Conservation (phyloP, 2,888 invertebrate species). For the Tholera decimalis region DNA sequence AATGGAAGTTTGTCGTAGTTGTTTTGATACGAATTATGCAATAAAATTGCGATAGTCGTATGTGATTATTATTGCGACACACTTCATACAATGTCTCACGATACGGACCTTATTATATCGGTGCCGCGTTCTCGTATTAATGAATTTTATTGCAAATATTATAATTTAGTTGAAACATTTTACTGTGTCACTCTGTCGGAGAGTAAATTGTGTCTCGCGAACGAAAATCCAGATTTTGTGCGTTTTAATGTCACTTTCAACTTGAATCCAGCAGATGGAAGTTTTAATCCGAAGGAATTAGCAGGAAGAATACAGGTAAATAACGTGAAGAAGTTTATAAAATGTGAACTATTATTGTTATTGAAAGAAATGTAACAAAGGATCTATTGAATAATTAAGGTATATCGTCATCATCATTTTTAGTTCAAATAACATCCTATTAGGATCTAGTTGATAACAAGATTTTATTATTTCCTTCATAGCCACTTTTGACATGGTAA, state of each 20-base stretch:
- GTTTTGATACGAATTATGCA: slow-evolving; percentile 85
- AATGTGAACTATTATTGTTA: slow-evolving; percentile 31
- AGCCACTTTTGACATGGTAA: not conserved
- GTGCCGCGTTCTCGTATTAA: slow-evolving; percentile 85
- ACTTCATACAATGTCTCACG: slow-evolving; percentile 84
- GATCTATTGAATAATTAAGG: slow-evolving; percentile 60
- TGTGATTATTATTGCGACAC: slow-evolving; percentile 72
- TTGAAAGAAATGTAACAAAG: slow-evolving; percentile 63
- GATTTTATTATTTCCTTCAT: slow-evolving; percentile 13
- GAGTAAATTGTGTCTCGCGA: slow-evolving; percentile 78
- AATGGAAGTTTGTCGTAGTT: slow-evolving; percentile 71
- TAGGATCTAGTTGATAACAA: slow-evolving; percentile 32
- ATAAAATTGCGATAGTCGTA: slow-evolving; percentile 78
- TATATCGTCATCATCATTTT: slow-evolving; percentile 58
- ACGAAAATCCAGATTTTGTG: slow-evolving; percentile 83
- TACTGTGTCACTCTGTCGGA: slow-evolving; percentile 88
- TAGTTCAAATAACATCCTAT: slow-evolving; percentile 49
- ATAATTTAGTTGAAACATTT: slow-evolving; percentile 89
- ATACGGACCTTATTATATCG: slow-evolving; percentile 83
- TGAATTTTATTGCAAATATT: slow-evolving; percentile 86
- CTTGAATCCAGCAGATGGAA: slow-evolving; percentile 84
- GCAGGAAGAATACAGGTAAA: slow-evolving; percentile 87
- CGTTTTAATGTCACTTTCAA: slow-evolving; percentile 86
- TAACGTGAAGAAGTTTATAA: slow-evolving; percentile 22
- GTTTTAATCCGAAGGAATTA: slow-evolving; percentile 83